Evolutionary conservation across 2,888 invertebrate species (phyloP).

Genomic region (Cremastinae sp.): DNA sequence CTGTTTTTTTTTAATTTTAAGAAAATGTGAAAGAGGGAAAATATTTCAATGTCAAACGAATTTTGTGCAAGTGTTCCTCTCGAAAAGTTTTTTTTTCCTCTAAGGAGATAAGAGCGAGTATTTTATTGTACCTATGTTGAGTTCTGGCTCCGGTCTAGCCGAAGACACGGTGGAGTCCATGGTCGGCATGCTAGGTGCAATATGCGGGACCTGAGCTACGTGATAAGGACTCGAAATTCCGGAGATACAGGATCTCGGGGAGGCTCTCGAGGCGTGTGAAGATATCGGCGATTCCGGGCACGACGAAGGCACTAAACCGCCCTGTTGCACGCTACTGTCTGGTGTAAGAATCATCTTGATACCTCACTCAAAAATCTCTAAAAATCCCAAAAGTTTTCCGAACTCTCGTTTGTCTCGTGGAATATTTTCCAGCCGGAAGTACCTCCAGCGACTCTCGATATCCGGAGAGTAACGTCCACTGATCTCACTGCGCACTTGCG

Average conservation of each 20-base stretch:
- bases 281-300: constrained; percentile 82
- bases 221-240: constrained; percentile 73
- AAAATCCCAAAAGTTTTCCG: constrained; percentile 1
- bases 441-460: constrained; percentile 37
- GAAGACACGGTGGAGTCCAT: constrained; percentile 80
- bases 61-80: too few relatives aligned
- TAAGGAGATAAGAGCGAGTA: not conserved
- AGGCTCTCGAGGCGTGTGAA: constrained; percentile 68
- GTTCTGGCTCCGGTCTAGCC: constrained; percentile 84
- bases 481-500: constrained; percentile 49
- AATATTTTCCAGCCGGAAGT: not conserved
- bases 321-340: constrained; percentile 84
- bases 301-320: constrained; percentile 80
- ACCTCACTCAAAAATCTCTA: not conserved
- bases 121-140: constrained; percentile 85
- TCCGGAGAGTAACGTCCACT: constrained; percentile 48
- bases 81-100: not conserved
- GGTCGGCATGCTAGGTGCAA: constrained; percentile 76
- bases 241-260: constrained; percentile 59
- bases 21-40: too few relatives aligned
- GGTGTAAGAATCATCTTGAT: constrained; percentile 85
- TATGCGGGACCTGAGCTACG: constrained; percentile 73
- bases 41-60: too few relatives aligned
- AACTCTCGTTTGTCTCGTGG: not conserved
- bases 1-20: too few relatives aligned